Conservation (phyloP, 2,797 vertebrate genomes). For the Melanitta fusca region DNA sequence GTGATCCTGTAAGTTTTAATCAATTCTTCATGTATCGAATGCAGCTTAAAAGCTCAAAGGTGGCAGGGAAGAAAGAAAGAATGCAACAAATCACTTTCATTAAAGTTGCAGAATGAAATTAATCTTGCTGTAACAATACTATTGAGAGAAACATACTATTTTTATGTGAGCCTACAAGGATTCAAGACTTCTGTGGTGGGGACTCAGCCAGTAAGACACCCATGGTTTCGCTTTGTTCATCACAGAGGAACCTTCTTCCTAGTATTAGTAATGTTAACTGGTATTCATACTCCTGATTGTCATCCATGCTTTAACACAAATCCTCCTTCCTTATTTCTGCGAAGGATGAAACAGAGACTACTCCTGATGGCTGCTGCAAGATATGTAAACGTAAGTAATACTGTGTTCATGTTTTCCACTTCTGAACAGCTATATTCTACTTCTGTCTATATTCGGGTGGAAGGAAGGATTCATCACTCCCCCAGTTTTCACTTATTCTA, state of each 20-base stretch:
- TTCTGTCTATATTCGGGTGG: not conserved
- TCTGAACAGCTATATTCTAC: not conserved
- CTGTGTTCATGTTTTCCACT: not conserved
- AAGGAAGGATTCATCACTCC: not conserved
- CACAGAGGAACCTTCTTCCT: not conserved
- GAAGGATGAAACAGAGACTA: constrained; percentile 46
- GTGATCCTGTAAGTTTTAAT: constrained; percentile 60
- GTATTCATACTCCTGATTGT: not conserved
- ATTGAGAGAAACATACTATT: not conserved
- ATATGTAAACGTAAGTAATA: constrained; percentile 66
- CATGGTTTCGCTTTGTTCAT: not conserved
- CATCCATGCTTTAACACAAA: not conserved
- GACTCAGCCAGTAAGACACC: not conserved
- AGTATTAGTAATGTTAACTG: not conserved
- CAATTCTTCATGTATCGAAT: not conserved
- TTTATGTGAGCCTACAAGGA: not conserved
- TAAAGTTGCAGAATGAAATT: not conserved
- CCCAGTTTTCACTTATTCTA: not conserved
- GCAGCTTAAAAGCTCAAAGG: not conserved
- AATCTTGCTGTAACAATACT: not conserved
- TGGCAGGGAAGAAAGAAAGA: not conserved
- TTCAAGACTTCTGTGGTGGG: not conserved
- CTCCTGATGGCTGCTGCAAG: constrained; percentile 66
- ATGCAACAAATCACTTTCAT: not conserved
- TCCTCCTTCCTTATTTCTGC: not conserved